These are phyloP conservation scores for Zhengitettix transpicula DNA, from an alignment of 2,888 invertebrate genomes.

Conservation along the genomic window DNA sequence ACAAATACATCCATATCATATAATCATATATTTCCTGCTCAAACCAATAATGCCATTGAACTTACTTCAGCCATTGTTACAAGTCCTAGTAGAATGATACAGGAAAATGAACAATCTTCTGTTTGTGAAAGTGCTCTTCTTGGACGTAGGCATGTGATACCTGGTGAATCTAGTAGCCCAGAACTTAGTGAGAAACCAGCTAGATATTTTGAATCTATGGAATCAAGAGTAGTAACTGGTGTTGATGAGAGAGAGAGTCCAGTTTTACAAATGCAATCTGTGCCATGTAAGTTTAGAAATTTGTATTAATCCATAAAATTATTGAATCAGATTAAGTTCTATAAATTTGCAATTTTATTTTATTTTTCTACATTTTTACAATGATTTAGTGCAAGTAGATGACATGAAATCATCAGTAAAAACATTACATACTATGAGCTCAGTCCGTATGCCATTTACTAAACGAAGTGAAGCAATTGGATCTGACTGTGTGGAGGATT, in stretches of 20 bases:
- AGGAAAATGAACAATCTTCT: conserved; percentile 12
- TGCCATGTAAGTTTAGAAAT: too few relatives aligned
- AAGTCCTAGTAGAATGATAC: not conserved
- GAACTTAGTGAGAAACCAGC: conserved; percentile 1
- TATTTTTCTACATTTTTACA: too few relatives aligned
- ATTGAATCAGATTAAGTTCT: too few relatives aligned
- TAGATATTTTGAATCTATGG: conserved; percentile 1
- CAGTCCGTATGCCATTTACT: conserved; percentile 5
- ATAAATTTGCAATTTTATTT: too few relatives aligned
- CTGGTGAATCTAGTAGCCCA: conserved; percentile 15
- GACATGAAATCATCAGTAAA: too few relatives aligned
- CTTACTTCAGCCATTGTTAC: not conserved
- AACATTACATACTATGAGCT: too few relatives aligned
- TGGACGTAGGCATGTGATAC: conserved; percentile 12
- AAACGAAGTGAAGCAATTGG: conserved; percentile 18
- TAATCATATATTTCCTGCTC: not conserved
- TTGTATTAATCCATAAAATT: too few relatives aligned
- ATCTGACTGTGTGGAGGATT: conserved; percentile 15
- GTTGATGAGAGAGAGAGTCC: too few relatives aligned
- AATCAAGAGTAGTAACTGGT: conserved; percentile 13
- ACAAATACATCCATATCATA: not conserved
- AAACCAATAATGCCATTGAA: too few relatives aligned
- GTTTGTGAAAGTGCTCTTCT: conserved; percentile 33
- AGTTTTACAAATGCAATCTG: too few relatives aligned
- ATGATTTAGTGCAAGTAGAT: too few relatives aligned